A percentile compares a stretch with the other conserved stretches of the same genome.
phyloP scores from a whole-genome alignment of 2,113 vertebrate genomes.

The Sorex araneus region DNA sequence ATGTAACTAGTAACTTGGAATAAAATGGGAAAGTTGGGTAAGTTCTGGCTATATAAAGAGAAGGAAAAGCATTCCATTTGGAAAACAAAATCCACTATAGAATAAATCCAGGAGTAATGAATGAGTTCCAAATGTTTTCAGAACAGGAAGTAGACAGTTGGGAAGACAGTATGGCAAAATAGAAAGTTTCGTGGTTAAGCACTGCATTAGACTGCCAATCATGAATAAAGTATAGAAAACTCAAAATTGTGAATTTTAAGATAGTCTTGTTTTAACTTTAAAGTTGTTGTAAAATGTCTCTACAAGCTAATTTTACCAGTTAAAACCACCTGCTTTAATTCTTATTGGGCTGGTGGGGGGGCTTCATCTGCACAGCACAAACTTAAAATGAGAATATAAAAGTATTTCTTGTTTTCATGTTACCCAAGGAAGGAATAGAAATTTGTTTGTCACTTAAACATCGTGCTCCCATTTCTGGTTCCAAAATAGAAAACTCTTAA shows the following conservation, averaged over 20 bases:
- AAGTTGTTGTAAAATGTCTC: not conserved
- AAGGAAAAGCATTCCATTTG: not conserved
- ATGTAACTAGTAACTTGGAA: not conserved
- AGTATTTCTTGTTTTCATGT: not conserved
- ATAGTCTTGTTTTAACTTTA: slow-evolving; percentile 17
- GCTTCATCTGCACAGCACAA: not conserved
- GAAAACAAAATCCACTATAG: not conserved
- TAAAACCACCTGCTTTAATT: not conserved
- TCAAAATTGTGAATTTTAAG: not conserved
- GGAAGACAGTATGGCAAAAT: not conserved
- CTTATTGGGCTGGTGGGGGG: not conserved
- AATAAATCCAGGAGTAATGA: not conserved
- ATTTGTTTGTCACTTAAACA: not conserved
- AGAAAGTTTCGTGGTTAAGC: not conserved
- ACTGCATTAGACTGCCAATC: not conserved
- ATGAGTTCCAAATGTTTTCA: not conserved
- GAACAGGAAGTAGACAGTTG: not conserved
- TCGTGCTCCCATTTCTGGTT: not conserved
- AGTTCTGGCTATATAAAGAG: not conserved
- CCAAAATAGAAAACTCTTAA: not conserved
- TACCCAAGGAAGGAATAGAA: slow-evolving; percentile 8
- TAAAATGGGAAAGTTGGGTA: not conserved
- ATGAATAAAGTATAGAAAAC: not conserved
- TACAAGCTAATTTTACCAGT: slow-evolving; percentile 25
- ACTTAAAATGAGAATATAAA: not conserved